Conservation (phyloP, 2,888 invertebrate genomes). For the Stratiomys singularior region DNA sequence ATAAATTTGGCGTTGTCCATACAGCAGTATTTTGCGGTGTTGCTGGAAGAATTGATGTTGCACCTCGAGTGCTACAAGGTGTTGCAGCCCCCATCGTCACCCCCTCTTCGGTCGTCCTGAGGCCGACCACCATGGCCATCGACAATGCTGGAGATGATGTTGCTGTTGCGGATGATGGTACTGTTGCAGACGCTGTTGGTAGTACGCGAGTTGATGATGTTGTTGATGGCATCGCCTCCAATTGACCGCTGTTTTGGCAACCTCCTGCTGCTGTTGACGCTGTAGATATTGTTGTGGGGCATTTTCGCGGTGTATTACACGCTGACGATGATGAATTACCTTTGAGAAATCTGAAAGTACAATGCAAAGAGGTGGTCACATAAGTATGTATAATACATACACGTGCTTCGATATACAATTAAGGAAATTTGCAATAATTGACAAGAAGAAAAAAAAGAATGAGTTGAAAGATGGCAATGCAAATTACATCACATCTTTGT, state of each 20-base stretch:
- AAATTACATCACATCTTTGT: neutral
- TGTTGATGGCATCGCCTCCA: conserved; percentile 23
- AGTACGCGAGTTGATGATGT: conserved; percentile 1
- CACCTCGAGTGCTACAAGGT: neutral
- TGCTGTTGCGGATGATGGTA: neutral
- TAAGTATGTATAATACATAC: neutral
- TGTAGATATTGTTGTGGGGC: conserved; percentile 14
- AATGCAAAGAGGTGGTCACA: neutral
- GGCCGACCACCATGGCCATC: neutral
- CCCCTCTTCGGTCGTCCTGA: neutral
- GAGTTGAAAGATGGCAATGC: neutral
- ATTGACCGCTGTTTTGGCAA: conserved; percentile 35
- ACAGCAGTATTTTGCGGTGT: conserved; percentile 31
- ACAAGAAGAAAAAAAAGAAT: neutral
- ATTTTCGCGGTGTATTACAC: conserved; percentile 52
- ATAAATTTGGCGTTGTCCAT: conserved; percentile 33
- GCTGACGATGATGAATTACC: conserved; percentile 51
- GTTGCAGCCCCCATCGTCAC: neutral
- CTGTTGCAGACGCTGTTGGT: neutral
- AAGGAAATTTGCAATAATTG: conserved; percentile 12
- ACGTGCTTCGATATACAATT: neutral
- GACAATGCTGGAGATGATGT: neutral
- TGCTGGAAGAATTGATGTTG: conserved; percentile 10
- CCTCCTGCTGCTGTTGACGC: conserved; percentile 21
- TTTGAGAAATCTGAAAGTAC: conserved; percentile 52